A percentile compares a stretch with the other conserved stretches of the same genome.
Evolutionary conservation across 2,113 vertebrate species (phyloP).

Genomic region (Epinephelus lanceolatus): DNA sequence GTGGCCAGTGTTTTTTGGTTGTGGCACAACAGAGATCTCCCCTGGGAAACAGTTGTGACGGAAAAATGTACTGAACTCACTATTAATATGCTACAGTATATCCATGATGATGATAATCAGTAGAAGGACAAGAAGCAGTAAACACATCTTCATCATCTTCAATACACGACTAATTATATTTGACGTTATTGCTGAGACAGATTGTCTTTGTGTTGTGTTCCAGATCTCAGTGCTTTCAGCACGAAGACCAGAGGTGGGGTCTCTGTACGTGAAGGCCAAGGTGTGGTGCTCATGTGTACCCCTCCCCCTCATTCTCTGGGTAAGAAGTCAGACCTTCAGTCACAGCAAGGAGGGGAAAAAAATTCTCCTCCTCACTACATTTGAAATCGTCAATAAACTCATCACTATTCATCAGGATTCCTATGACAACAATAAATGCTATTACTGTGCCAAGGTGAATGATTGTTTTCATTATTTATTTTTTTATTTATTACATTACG

Average conservation of each 20-base stretch:
- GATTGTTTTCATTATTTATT: constrained; percentile 13
- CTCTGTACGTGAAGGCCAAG: constrained; percentile 96
- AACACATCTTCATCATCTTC: no score
- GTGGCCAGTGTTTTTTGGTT: no score
- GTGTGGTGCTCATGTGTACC: constrained; percentile 96
- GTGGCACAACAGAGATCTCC: no score
- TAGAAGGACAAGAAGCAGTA: no score
- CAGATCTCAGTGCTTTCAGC: constrained; percentile 95
- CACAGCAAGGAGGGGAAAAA: neutral
- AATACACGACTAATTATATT: neutral
- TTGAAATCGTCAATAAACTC: constrained; percentile 11
- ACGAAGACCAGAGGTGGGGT: constrained; percentile 91
- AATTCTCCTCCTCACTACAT: neutral
- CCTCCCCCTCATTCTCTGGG: constrained; percentile 96
- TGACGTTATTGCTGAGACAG: neutral
- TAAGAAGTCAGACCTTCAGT: constrained; percentile 66
- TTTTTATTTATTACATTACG: constrained; percentile 18
- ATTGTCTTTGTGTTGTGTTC: constrained; percentile 28
- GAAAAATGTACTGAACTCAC: no score
- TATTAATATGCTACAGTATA: no score
- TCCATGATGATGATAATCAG: no score
- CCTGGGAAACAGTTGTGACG: no score
- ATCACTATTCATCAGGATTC: neutral
- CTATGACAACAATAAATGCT: constrained; percentile 5
- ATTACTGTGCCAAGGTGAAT: constrained; percentile 9